phyloP scores from a whole-genome alignment of 2,888 invertebrate species.

The Hoplodrina blanda region DNA sequence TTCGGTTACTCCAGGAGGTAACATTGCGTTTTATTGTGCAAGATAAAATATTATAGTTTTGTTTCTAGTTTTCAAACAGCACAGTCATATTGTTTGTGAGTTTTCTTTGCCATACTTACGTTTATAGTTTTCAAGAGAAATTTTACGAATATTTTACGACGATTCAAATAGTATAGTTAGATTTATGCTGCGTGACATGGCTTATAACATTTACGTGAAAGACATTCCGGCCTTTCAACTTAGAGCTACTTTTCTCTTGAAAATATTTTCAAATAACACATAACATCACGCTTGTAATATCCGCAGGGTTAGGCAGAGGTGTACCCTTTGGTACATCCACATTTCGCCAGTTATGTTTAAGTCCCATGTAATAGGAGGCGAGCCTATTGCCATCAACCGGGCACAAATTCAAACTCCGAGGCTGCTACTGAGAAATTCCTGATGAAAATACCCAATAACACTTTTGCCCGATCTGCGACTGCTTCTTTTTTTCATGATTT shows the following conservation, averaged over 20 bases:
- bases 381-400: too few relatives aligned
- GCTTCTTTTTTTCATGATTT: too few relatives aligned
- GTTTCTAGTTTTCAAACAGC: background rate
- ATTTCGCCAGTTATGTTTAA: too few relatives aligned
- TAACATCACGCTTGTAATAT: too few relatives aligned
- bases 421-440: too few relatives aligned
- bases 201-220: constrained; percentile 10
- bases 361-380: too few relatives aligned
- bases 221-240: constrained; percentile 4
- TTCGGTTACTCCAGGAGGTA: background rate
- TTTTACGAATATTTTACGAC: constrained; percentile 7
- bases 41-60: constrained; percentile 11
- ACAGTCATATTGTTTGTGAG: constrained; percentile 4
- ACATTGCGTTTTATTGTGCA: background rate
- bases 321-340: too few relatives aligned
- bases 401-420: too few relatives aligned
- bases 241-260: constrained; percentile 1
- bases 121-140: background rate
- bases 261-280: constrained; percentile 24
- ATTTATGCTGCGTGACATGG: constrained; percentile 13
- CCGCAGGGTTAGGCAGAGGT: too few relatives aligned
- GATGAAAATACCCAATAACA: too few relatives aligned
- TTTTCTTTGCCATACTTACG: background rate
- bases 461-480: too few relatives aligned
- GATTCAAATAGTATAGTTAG: constrained; percentile 7